Conservation (phyloP, 2,888 invertebrate genomes). For the Monochamus alternatus region DNA sequence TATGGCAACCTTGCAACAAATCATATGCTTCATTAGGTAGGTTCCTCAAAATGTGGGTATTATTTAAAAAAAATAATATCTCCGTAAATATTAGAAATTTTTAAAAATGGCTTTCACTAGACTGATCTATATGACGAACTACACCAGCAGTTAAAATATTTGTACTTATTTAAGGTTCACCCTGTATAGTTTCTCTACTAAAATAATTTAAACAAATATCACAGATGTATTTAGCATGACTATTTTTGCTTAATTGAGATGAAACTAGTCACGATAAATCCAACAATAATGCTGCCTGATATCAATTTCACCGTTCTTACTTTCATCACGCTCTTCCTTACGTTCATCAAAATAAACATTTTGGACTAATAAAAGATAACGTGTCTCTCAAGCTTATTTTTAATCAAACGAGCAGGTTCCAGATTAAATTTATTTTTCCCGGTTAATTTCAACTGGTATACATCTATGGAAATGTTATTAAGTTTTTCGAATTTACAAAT, state of each 20-base stretch:
- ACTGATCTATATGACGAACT: too few species aligned
- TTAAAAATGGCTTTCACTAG: background rate
- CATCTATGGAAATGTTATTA: background rate
- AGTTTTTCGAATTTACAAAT: background rate
- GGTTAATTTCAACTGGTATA: background rate
- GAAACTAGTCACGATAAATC: conserved; percentile 5
- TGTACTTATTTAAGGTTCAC: too few species aligned
- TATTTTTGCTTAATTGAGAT: background rate
- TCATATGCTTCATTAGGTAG: too few species aligned
- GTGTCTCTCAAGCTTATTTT: background rate
- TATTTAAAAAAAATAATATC: too few species aligned
- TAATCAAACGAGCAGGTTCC: background rate
- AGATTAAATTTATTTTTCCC: background rate
- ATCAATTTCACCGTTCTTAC: background rate
- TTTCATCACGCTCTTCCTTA: background rate
- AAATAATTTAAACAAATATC: conserved; percentile 7
- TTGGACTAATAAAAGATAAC: background rate
- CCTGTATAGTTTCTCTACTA: background rate
- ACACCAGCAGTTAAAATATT: too few species aligned
- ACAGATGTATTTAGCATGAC: background rate
- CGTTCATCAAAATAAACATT: background rate
- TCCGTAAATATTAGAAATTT: too few species aligned
- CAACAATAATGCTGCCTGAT: background rate
- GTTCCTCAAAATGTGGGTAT: too few species aligned
- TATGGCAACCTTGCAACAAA: too few species aligned